These are phyloP conservation scores for Peromyscus nudipes DNA, from an alignment of 2,797 vertebrate species.

Conservation along the genomic window DNA sequence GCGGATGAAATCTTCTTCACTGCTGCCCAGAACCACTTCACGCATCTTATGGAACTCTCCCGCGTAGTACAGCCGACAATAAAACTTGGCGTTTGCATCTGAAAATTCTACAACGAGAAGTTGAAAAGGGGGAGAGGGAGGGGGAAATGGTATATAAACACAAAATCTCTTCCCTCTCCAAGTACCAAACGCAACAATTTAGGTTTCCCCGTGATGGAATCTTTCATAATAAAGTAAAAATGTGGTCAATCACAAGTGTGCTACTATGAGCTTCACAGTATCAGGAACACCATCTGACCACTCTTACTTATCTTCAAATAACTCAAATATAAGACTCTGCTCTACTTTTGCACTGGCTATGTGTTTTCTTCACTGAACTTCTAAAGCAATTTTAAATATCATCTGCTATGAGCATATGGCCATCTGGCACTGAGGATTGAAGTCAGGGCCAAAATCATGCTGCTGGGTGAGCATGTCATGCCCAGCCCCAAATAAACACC, in stretches of 20 bases:
- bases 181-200: neutral
- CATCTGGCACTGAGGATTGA: neutral
- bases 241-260: neutral
- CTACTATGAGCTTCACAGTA: neutral
- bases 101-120: slow-evolving; percentile 93
- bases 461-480: neutral
- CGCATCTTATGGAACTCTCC: slow-evolving; percentile 98
- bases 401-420: neutral
- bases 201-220: neutral
- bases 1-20: slow-evolving; percentile 96
- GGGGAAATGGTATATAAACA: neutral
- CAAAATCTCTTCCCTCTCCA: neutral
- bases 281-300: neutral
- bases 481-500: neutral
- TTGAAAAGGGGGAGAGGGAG: neutral
- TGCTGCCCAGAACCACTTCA: slow-evolving; percentile 96
- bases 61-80: slow-evolving; percentile 98
- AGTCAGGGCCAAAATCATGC: neutral
- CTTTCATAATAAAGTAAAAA: neutral
- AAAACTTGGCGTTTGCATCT: slow-evolving; percentile 97
- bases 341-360: slow-evolving; percentile 36
- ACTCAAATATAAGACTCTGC: neutral
- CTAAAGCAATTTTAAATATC: neutral
- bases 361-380: neutral
- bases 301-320: neutral